These are phyloP conservation scores for Epistrophe eligans DNA, from an alignment of 2,888 invertebrate genomes.

Conservation along the genomic window DNA sequence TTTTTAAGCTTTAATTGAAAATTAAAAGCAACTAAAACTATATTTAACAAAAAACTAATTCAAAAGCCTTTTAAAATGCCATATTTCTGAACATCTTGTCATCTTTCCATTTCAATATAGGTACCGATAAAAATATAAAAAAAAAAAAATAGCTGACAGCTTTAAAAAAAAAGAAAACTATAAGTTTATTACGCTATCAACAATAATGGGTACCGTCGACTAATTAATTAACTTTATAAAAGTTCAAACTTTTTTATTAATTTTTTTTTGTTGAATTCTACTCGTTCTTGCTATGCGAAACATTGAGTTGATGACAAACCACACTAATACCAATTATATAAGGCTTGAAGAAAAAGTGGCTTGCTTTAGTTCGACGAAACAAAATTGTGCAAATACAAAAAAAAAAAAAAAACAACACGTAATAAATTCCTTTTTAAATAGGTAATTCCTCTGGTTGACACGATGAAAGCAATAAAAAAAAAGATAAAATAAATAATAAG, in stretches of 20 bases:
- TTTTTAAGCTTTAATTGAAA: not conserved
- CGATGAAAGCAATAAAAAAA: conserved; percentile 10
- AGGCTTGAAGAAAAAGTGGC: not conserved
- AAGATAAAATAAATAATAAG: conserved; percentile 38
- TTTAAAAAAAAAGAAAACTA: conserved; percentile 22
- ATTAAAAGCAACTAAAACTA: not conserved
- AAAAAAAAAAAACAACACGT: conserved; percentile 30
- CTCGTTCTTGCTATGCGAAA: conserved; percentile 5
- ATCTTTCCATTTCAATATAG: not conserved
- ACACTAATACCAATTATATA: conserved; percentile 36
- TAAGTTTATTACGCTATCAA: conserved; percentile 49
- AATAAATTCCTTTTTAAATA: conserved; percentile 50
- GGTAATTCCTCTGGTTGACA: conserved; percentile 37
- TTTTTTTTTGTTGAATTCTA: conserved; percentile 15
- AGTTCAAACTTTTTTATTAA: conserved; percentile 49
- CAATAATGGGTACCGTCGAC: conserved; percentile 58
- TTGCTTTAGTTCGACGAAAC: conserved; percentile 23
- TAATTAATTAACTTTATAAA: conserved; percentile 72
- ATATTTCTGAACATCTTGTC: conserved; percentile 10
- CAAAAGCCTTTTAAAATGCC: conserved; percentile 31
- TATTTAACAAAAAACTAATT: not conserved
- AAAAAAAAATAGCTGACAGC: conserved; percentile 29
- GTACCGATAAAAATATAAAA: not conserved
- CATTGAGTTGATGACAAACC: conserved; percentile 47
- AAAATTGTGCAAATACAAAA: conserved; percentile 36